Percentiles rank a stretch among this genome's conserved stretches.
Evolutionary conservation across 2,888 invertebrate genomes (phyloP).

Genomic region (Dermolepida albohirtum): DNA sequence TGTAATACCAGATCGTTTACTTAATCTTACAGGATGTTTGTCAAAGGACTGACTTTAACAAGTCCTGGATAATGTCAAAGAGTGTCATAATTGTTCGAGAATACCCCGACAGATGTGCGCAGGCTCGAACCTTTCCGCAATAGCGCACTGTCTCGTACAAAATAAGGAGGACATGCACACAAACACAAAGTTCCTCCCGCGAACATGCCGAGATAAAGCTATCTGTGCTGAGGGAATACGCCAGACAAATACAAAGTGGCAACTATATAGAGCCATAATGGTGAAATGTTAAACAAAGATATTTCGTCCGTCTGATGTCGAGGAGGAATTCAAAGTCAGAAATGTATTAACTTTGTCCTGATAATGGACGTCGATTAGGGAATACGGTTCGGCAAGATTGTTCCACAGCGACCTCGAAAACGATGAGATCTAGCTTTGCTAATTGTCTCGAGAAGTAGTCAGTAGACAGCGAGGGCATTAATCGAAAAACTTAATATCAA

Average conservation of each 20-base stretch:
- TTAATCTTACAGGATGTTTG: no score
- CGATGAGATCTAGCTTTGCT: not conserved
- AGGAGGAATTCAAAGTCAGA: constrained; percentile 17
- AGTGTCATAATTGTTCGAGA: no score
- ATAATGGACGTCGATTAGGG: constrained; percentile 23
- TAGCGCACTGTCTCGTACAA: constrained; percentile 45
- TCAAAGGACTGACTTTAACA: no score
- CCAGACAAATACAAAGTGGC: constrained; percentile 50
- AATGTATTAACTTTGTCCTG: constrained; percentile 24
- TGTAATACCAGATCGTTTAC: no score
- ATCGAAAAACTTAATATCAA: no score
- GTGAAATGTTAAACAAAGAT: constrained; percentile 17
- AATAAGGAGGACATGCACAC: no score
- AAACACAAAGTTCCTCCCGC: constrained; percentile 24
- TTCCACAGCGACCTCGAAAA: not conserved
- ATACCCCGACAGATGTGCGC: constrained; percentile 45
- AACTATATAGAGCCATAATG: constrained; percentile 43
- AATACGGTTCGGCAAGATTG: not conserved
- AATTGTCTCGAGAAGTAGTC: no score
- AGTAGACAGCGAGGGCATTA: no score
- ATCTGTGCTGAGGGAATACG: constrained; percentile 51
- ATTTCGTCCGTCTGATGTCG: constrained; percentile 12
- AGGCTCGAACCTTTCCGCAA: constrained; percentile 47
- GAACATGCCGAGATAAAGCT: constrained; percentile 47
- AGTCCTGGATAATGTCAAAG: no score